Conservation (phyloP, 2,888 invertebrate species). For the Gari tellinella region DNA sequence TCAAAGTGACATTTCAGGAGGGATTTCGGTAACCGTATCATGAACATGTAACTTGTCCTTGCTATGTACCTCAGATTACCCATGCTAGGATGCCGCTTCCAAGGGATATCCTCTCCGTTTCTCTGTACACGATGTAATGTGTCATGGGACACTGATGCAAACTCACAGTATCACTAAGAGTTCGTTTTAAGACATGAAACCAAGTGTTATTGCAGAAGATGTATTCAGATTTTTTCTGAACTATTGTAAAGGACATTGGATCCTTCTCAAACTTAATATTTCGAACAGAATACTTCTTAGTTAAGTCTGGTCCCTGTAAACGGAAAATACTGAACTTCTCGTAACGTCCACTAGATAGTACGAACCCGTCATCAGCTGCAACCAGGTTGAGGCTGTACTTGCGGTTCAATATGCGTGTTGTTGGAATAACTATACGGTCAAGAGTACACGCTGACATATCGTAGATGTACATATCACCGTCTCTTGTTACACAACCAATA, state of each 20-base stretch:
- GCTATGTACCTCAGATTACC: background rate
- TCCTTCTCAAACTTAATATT: background rate
- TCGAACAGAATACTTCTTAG: background rate
- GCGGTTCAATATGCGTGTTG: too few relatives aligned
- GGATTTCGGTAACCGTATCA: slow-evolving; percentile 13
- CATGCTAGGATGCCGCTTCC: background rate
- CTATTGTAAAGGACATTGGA: too few relatives aligned
- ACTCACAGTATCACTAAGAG: background rate
- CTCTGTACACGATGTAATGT: background rate
- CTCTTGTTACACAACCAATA: too few relatives aligned
- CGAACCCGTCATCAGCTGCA: too few relatives aligned
- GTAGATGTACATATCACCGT: too few relatives aligned
- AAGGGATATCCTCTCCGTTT: too few relatives aligned
- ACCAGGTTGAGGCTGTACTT: too few relatives aligned
- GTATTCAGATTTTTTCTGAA: background rate
- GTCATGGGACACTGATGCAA: slow-evolving; percentile 6
- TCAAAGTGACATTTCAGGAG: slow-evolving; percentile 22
- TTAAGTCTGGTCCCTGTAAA: slow-evolving; percentile 7
- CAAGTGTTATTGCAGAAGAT: slow-evolving; percentile 9
- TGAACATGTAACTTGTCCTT: background rate
- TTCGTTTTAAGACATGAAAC: slow-evolving; percentile 3
- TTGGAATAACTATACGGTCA: background rate
- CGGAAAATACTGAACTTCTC: slow-evolving; percentile 5
- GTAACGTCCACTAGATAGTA: too few relatives aligned
- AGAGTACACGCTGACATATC: too few relatives aligned